phyloP scores from a whole-genome alignment of 1,140 invertebrate species.

The Tetramorium alpestre region DNA sequence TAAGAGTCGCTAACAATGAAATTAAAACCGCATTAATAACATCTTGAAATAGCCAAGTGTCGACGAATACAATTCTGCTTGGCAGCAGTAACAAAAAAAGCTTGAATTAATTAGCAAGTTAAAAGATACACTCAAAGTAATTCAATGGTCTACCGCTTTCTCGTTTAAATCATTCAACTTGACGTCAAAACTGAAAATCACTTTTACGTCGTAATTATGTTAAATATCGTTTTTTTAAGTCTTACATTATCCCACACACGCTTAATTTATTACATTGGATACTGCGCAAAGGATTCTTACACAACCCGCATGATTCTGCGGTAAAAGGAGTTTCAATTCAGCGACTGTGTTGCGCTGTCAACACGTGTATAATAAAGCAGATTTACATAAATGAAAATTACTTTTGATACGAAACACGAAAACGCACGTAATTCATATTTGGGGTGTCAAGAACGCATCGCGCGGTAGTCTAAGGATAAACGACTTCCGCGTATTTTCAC shows the following conservation, averaged over 20 bases:
- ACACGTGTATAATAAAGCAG: background rate
- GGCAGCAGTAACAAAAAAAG: background rate
- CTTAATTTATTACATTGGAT: constrained; percentile 19
- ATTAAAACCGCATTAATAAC: background rate
- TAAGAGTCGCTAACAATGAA: background rate
- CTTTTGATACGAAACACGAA: constrained; percentile 7
- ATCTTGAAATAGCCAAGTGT: background rate
- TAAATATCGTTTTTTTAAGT: constrained; percentile 17
- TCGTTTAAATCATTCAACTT: background rate
- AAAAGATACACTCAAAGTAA: background rate
- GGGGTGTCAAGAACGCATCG: background rate
- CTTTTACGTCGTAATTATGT: background rate
- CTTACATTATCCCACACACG: background rate
- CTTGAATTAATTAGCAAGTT: constrained; percentile 2
- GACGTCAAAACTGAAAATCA: background rate
- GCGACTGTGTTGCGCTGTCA: background rate
- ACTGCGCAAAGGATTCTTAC: background rate
- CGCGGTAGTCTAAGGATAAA: background rate
- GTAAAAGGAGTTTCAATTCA: constrained; percentile 5
- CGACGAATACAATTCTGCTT: background rate
- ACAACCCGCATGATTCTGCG: background rate
- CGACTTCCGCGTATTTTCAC: constrained; percentile 8
- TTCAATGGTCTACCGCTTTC: background rate
- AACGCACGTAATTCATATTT: constrained; percentile 12
- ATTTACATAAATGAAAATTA: constrained; percentile 31